Evolutionary conservation across 2,797 vertebrate genomes (phyloP).

Genomic region (Orientallactaga sibirica): DNA sequence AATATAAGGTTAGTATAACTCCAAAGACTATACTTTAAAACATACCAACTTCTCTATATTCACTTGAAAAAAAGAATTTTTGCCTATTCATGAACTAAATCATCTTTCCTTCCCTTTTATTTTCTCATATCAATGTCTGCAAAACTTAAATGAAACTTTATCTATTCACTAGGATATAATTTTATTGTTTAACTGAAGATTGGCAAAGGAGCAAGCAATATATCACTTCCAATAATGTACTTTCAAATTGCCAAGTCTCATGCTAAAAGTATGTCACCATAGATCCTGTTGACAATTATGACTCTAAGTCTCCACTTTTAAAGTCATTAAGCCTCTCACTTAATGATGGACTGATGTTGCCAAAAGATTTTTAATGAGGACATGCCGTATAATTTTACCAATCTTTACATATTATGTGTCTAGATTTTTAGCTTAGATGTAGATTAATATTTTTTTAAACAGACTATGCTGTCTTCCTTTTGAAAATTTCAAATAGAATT

Average conservation of each 20-base stretch:
- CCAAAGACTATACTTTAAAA: not conserved
- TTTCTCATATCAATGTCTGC: not conserved
- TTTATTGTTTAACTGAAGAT: constrained; percentile 31
- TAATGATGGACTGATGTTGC: not conserved
- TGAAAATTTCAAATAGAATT: not conserved
- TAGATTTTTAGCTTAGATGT: not conserved
- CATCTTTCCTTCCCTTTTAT: not conserved
- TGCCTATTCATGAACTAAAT: not conserved
- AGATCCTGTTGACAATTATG: constrained; percentile 38
- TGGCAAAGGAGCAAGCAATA: constrained; percentile 3
- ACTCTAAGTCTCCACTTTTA: not conserved
- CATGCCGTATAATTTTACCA: not conserved
- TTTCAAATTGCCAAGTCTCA: not conserved
- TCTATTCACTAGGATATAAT: not conserved
- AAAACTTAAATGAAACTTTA: constrained; percentile 27
- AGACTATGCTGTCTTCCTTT: not conserved
- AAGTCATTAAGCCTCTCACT: constrained; percentile 17
- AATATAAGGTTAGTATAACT: not conserved
- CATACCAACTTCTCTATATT: not conserved
- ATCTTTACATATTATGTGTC: not conserved
- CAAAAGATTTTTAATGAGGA: constrained; percentile 4
- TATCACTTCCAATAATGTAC: constrained; percentile 14
- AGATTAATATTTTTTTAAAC: not conserved
- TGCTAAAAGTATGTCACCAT: not conserved
- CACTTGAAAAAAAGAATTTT: not conserved